Conservation (phyloP, 2,113 vertebrate species). For the Nibea albiflora region DNA sequence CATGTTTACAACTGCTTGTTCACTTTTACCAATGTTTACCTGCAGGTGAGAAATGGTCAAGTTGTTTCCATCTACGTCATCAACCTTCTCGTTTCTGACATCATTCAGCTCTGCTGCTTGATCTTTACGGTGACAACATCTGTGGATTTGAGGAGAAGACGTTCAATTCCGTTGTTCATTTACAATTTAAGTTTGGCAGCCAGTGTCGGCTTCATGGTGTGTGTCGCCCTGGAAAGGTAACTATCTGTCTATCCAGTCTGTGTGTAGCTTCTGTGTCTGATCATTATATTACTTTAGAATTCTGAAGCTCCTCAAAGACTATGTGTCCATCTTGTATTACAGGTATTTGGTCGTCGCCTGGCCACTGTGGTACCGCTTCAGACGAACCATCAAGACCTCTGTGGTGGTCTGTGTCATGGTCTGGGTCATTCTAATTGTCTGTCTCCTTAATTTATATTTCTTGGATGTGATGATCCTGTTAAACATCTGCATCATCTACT, state of each 20-base stretch:
- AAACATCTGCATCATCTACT: accelerated
- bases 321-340: not conserved
- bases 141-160: no score
- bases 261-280: not conserved
- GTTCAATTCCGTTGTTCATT: no score
- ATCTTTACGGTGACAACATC: accelerated
- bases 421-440: not conserved
- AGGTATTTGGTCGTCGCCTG: slow-evolving; percentile 24
- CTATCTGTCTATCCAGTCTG: not conserved
- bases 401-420: not conserved
- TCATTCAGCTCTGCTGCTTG: no score
- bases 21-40: not conserved
- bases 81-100: no score
- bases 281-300: not conserved
- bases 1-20: not conserved
- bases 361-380: slow-evolving; percentile 14
- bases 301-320: not conserved
- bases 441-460: accelerated
- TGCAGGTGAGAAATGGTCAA: not conserved
- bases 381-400: not conserved
- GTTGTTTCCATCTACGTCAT: no score
- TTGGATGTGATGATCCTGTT: accelerated
- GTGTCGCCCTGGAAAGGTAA: slow-evolving; percentile 33
- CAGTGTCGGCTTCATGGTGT: not conserved
- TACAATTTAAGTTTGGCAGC: not conserved